Conservation (phyloP, 2,797 vertebrate species). For the Valencia hispanica region DNA sequence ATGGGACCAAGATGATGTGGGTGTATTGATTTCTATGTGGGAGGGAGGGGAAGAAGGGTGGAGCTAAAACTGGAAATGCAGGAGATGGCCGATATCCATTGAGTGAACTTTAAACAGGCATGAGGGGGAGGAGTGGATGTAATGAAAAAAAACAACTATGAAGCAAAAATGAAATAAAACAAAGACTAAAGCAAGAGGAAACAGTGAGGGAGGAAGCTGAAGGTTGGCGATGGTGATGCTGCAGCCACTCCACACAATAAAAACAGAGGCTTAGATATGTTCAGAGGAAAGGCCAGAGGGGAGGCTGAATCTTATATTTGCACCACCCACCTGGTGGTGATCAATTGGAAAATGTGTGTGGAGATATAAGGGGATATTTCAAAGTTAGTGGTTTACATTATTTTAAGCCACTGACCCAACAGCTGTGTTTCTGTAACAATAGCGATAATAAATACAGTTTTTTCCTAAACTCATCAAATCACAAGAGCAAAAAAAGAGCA, state of each 20-base stretch:
- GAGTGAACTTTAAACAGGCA: constrained; percentile 60
- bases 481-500: background rate
- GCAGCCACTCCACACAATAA: constrained; percentile 62
- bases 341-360: constrained; percentile 4
- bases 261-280: constrained; percentile 52
- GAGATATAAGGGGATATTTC: background rate
- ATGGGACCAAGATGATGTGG: constrained; percentile 74
- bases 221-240: constrained; percentile 50
- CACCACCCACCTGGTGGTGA: constrained; percentile 41
- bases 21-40: constrained; percentile 79
- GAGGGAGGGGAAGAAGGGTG: constrained; percentile 69
- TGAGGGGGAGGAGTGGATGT: constrained; percentile 57
- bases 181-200: constrained; percentile 3
- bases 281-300: constrained; percentile 10
- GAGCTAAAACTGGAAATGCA: constrained; percentile 73
- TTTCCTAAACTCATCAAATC: background rate
- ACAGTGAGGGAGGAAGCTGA: constrained; percentile 2
- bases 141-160: constrained; percentile 12
- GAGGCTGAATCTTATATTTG: constrained; percentile 33
- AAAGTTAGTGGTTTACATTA: background rate
- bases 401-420: background rate
- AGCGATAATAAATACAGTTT: background rate
- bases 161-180: background rate
- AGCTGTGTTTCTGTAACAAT: background rate
- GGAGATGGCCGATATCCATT: constrained; percentile 54